Conservation (phyloP, 2,113 vertebrate species). For the Tupaia tana region DNA sequence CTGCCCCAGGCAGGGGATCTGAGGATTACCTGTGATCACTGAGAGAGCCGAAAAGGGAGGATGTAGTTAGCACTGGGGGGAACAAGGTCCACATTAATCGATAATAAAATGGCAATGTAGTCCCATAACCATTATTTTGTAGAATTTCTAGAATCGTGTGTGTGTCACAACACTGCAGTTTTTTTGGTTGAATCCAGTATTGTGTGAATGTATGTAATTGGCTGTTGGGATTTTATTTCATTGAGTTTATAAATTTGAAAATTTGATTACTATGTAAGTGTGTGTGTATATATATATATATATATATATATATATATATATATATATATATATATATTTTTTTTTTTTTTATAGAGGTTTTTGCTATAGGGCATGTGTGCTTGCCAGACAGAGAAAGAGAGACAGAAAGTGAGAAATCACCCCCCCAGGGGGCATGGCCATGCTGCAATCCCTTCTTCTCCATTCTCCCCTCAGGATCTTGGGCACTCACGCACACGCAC, state of each 20-base stretch:
- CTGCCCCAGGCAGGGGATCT: not conserved
- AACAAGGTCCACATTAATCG: not conserved
- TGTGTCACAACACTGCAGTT: too few species aligned
- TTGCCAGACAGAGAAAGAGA: too few species aligned
- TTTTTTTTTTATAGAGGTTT: too few species aligned
- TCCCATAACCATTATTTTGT: not conserved
- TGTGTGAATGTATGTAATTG: not conserved
- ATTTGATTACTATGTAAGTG: not conserved
- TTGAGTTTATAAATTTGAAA: conserved; percentile 8
- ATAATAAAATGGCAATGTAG: not conserved
- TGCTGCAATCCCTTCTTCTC: too few species aligned
- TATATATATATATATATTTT: not conserved
- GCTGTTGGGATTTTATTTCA: not conserved
- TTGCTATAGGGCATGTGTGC: too few species aligned
- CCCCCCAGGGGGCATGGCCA: too few species aligned
- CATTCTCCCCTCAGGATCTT: too few species aligned
- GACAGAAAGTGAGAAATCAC: too few species aligned
- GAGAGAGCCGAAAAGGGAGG: not conserved
- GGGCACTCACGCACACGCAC: too few species aligned
- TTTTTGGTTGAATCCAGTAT: not conserved
- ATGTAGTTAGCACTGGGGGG: not conserved
- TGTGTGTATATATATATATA: too few species aligned
- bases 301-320: too few species aligned
- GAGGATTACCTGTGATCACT: not conserved
- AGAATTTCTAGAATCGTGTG: not conserved